These are phyloP conservation scores for Micrastur ruficollis DNA, from an alignment of 2,797 vertebrate genomes.

Conservation along the genomic window DNA sequence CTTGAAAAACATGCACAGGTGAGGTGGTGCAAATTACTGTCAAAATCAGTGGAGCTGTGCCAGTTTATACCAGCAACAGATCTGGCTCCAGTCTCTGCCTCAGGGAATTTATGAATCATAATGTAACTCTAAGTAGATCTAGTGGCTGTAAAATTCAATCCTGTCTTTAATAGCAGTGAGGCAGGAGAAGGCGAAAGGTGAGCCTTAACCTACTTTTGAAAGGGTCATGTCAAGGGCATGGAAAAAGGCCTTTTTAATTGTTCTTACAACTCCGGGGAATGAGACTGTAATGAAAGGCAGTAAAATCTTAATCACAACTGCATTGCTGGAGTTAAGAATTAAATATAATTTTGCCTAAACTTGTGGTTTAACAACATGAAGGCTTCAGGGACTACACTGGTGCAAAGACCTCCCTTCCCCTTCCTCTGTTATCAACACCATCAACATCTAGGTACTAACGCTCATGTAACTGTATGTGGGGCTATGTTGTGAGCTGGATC, in stretches of 20 bases:
- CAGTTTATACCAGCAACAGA: constrained; percentile 49
- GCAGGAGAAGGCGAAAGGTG: constrained; percentile 52
- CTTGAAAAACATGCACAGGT: constrained; percentile 28
- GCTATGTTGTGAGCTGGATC: background rate
- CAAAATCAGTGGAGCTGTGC: constrained; percentile 36
- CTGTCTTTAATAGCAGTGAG: constrained; percentile 40
- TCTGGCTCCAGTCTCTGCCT: constrained; percentile 35
- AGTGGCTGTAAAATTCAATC: constrained; percentile 61
- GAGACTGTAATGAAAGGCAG: constrained; percentile 5
- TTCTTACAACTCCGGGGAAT: background rate
- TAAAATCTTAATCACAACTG: constrained; percentile 35
- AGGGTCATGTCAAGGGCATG: constrained; percentile 54
- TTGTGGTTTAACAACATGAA: background rate
- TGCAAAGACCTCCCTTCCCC: background rate
- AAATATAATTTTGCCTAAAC: constrained; percentile 8
- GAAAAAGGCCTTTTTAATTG: constrained; percentile 49
- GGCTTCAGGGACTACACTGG: background rate
- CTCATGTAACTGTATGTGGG: background rate
- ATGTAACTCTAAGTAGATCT: constrained; percentile 42
- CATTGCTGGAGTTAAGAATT: background rate
- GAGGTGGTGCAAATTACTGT: constrained; percentile 17
- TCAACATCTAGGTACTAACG: background rate
- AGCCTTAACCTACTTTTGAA: constrained; percentile 50
- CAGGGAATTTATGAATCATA: constrained; percentile 55
- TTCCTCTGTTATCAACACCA: background rate